Base-by-base conservation (phyloP, 2,888 invertebrate species). In the Drosophila colorata region DNA sequence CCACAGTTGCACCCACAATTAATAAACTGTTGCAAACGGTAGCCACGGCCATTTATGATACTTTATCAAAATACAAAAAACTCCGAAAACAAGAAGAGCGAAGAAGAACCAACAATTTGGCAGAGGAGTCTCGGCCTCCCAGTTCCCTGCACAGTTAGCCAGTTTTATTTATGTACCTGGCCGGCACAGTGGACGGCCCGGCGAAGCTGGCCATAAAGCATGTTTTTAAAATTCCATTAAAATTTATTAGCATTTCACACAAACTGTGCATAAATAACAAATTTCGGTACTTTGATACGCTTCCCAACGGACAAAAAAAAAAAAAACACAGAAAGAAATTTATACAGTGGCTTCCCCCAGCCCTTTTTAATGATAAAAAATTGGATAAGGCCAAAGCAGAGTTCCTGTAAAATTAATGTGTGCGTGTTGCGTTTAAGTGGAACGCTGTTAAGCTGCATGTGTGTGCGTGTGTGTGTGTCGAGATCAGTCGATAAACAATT, bases 181-280 rank as follows among this genome's bases (percentile, higher is more conserved):
- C 43, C 16, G 28, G 37, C 37, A 44, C 55, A 43, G 37, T 1
- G 28, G 8, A 28, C 28, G 28, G 8, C 8, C 28, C 28, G 28
- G 28, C 8, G 28, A 28, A 28, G 35, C 56, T 40, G 67, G 66
- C 61, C 65, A 76, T 83, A 87, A 87, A 87, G 83, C 83, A 83
- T 81, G 76, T 78, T 83, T 84, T 87, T 87, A 87, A 87, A 87
- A 85, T 87, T 87, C 87, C 87, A 87, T 87, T 87, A 85, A 87
- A 87, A 87, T 87, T 87, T 87, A 87, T 87, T 85, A 87, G 81
- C 87, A 74, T 85, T 87, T 87, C 86, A 87, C 86, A 87, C 86
- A 87, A 86, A 81, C 73, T 78, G 59, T 79, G 86, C 86, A 87
- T 87, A 87, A 87, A 87, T 87, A 80, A 84, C 65, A 60, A 70